Evolutionary conservation across 2,888 invertebrate genomes (phyloP).

Genomic region (Leptodirus hochenwartii): DNA sequence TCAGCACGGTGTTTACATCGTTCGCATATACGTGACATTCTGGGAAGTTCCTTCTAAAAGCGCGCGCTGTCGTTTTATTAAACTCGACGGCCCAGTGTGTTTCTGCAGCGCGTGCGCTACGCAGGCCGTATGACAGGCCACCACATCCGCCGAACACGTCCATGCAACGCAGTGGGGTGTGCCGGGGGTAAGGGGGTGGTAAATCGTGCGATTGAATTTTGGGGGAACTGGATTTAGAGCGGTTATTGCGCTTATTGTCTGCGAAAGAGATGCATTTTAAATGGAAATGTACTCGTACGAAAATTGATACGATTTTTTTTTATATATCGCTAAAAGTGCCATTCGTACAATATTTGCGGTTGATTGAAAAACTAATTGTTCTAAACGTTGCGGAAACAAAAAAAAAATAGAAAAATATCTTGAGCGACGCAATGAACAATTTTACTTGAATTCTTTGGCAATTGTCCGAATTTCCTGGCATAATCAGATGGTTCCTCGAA

Average conservation of each 20-base stretch:
- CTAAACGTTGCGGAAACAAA: too few species aligned
- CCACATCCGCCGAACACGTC: constrained; percentile 82
- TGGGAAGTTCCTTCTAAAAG: constrained; percentile 59
- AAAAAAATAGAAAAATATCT: too few species aligned
- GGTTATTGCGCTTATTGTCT: too few species aligned
- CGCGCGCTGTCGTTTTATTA: constrained; percentile 44
- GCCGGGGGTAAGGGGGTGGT: constrained; percentile 23
- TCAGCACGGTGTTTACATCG: constrained; percentile 59
- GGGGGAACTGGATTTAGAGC: too few species aligned
- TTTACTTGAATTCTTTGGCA: constrained; percentile 38
- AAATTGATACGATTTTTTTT: too few species aligned
- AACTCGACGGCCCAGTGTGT: constrained; percentile 59
- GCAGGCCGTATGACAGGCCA: constrained; percentile 58
- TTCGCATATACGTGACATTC: constrained; percentile 58
- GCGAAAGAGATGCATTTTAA: too few species aligned
- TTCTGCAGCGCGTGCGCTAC: constrained; percentile 47
- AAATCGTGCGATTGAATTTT: too few species aligned
- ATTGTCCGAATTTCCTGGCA: constrained; percentile 36
- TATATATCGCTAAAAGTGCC: too few species aligned
- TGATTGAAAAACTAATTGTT: too few species aligned
- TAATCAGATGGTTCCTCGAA: constrained; percentile 42
- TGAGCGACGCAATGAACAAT: too few species aligned
- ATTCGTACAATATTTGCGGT: too few species aligned
- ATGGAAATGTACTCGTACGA: too few species aligned
- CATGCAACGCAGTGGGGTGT: constrained; percentile 41